Conservation (phyloP, 2,888 invertebrate genomes). For the Xestia xanthographa region DNA sequence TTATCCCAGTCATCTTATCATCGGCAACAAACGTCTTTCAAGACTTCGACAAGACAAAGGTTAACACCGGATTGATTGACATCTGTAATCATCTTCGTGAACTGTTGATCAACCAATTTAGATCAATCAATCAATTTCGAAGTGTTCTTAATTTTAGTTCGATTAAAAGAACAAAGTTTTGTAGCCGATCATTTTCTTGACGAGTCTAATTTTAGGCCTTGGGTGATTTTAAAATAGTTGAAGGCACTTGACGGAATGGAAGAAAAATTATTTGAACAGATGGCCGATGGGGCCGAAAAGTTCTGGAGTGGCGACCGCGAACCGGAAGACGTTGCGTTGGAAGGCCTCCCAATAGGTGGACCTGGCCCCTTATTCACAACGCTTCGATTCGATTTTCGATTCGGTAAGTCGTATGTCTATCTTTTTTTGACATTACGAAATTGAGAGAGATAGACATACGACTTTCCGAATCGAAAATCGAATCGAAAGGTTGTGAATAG, state of each 20-base stretch:
- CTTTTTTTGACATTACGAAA: too few relatives aligned
- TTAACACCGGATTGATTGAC: conserved; percentile 10
- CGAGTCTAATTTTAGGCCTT: not conserved
- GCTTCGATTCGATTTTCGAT: too few relatives aligned
- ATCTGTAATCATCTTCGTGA: conserved; percentile 13
- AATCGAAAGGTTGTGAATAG: too few relatives aligned
- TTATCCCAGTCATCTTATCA: not conserved
- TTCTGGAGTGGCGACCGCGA: too few relatives aligned
- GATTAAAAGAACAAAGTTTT: conserved; percentile 16
- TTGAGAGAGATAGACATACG: too few relatives aligned
- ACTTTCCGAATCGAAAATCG: too few relatives aligned
- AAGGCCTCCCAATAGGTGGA: too few relatives aligned
- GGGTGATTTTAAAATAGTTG: not conserved
- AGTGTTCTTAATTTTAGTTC: conserved; percentile 35
- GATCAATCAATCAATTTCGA: conserved; percentile 37
- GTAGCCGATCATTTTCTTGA: not conserved
- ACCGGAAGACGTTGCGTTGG: too few relatives aligned
- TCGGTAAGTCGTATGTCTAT: too few relatives aligned
- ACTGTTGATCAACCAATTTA: conserved; percentile 33
- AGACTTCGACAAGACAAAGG: conserved; percentile 16
- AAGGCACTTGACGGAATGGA: not conserved
- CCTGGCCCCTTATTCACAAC: too few relatives aligned
- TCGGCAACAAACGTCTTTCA: not conserved
- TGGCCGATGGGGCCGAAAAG: too few relatives aligned
- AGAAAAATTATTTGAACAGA: too few relatives aligned